These are phyloP conservation scores for Opisthograptis luteolata DNA, from an alignment of 2,888 invertebrate species.

Conservation along the genomic window DNA sequence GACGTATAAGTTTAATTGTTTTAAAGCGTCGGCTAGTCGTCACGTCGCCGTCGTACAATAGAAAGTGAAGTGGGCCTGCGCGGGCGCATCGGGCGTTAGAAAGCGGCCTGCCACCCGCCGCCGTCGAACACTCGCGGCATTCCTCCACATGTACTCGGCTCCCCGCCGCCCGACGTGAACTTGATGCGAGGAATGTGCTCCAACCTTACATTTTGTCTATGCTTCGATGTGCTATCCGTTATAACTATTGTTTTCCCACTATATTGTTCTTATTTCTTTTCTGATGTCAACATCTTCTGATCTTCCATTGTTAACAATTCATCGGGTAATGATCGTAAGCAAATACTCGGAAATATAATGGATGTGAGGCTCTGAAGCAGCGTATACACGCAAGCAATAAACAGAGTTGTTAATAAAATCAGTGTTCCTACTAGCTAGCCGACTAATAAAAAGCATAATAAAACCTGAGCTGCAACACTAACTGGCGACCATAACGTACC, in stretches of 20 bases:
- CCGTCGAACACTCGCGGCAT: constrained; percentile 66
- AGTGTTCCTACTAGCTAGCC: constrained; percentile 25
- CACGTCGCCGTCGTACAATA: constrained; percentile 67
- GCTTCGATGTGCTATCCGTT: constrained; percentile 5
- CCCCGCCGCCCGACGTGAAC: constrained; percentile 31
- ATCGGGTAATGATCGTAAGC: too few relatives aligned
- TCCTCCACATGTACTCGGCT: constrained; percentile 58
- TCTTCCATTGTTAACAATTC: too few relatives aligned
- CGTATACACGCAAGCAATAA: constrained; percentile 26
- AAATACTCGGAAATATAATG: too few relatives aligned
- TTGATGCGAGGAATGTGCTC: constrained; percentile 35
- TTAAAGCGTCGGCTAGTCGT: constrained; percentile 42
- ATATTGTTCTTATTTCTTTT: too few relatives aligned
- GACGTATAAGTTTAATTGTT: constrained; percentile 40
- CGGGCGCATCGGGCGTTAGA: constrained; percentile 77
- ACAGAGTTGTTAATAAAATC: constrained; percentile 26
- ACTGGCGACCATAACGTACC: constrained; percentile 37
- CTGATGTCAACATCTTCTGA: too few relatives aligned
- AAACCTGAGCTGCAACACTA: constrained; percentile 37
- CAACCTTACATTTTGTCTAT: constrained; percentile 12
- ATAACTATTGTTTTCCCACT: too few relatives aligned
- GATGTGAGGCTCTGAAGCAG: constrained; percentile 6
- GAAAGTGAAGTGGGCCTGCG: constrained; percentile 78
- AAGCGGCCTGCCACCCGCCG: constrained; percentile 65
- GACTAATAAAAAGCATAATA: constrained; percentile 46